Evolutionary conservation across 2,888 invertebrate genomes (phyloP), one percentile per base, ranked within the genome.

Genomic region (Drosophila picticornis): DNA sequence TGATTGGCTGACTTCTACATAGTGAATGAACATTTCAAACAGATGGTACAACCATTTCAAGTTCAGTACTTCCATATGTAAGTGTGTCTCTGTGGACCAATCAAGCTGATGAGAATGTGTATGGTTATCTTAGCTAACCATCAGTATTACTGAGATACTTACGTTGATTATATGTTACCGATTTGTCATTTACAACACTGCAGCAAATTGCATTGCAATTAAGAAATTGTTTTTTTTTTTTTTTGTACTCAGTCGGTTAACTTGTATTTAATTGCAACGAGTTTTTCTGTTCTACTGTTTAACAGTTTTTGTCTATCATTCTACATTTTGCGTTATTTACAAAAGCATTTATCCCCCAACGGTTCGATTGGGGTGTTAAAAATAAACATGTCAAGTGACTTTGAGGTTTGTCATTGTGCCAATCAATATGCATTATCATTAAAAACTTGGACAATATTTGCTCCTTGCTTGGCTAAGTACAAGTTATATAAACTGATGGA

Each of bases 161-260:
- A 63, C 38, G 9, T 52, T 80, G 85, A 83, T 85, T 88, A 69
- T 69, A 57, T 58, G 64, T 51, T 59, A 60, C 6, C 43, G 31
- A 57, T 70, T 82, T 83, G 80, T 72, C 64, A 75, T 62, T 53
- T 27, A 59, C 59, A 72, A 70, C 46, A 48, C 43, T 53, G 71
- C 67, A 53, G 38, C 43, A 64, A 83, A 77, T 67, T 61, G 84
- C 65, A 66, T 27, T 32, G 59, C 66, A 66, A 68, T 74, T 70
- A 55, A 68, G 65, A 43, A 48, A 55, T 52, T 65, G 27, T 22
- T 52, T 25, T 31, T 32, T 32, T 0, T 36, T 16, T 36, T 36
- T 16, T 36, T 27, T 25, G 4, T 46, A 19, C 38, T 46, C n/a
- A 29, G 68, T 65, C 80, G 63, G 66, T 53, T 82, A 69, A 32